Conservation (phyloP, 2,888 invertebrate genomes). For the Embidobia sp. region DNA sequence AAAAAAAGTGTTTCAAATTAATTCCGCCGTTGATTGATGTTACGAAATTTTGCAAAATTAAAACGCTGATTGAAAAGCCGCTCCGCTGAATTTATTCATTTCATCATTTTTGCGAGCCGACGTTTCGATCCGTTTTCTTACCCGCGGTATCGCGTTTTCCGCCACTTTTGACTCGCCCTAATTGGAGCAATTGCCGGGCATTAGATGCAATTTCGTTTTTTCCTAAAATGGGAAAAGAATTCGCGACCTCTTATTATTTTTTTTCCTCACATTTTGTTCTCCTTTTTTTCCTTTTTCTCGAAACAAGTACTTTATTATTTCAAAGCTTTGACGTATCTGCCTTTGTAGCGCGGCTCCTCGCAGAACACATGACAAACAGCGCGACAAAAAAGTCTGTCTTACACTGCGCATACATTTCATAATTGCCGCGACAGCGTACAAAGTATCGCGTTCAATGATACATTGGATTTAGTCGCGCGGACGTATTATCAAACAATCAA, state of each 20-base stretch:
- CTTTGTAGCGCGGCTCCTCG: conserved; percentile 52
- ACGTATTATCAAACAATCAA: conserved; percentile 35
- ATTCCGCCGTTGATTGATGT: conserved; percentile 41
- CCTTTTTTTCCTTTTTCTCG: conserved; percentile 27
- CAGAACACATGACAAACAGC: conserved; percentile 51
- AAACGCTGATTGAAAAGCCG: conserved; percentile 25
- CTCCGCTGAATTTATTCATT: conserved; percentile 16
- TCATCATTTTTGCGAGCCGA: neutral
- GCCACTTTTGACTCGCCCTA: neutral
- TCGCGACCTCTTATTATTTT: conserved; percentile 45
- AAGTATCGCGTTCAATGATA: conserved; percentile 48
- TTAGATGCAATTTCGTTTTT: conserved; percentile 23
- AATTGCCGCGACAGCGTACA: conserved; percentile 47
- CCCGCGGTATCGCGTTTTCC: neutral
- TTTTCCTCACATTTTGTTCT: no score
- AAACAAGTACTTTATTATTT: conserved; percentile 54
- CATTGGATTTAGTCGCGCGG: conserved; percentile 28
- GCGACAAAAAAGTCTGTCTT: conserved; percentile 47
- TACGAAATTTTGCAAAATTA: conserved; percentile 43
- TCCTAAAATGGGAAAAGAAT: conserved; percentile 35
- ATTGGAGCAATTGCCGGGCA: conserved; percentile 12
- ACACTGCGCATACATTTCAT: conserved; percentile 44
- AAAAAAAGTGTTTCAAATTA: conserved; percentile 34
- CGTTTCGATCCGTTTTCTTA: neutral
- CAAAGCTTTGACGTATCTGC: conserved; percentile 56